These are phyloP conservation scores for Pecten maximus DNA, from an alignment of 2,888 invertebrate species.

Conservation along the genomic window DNA sequence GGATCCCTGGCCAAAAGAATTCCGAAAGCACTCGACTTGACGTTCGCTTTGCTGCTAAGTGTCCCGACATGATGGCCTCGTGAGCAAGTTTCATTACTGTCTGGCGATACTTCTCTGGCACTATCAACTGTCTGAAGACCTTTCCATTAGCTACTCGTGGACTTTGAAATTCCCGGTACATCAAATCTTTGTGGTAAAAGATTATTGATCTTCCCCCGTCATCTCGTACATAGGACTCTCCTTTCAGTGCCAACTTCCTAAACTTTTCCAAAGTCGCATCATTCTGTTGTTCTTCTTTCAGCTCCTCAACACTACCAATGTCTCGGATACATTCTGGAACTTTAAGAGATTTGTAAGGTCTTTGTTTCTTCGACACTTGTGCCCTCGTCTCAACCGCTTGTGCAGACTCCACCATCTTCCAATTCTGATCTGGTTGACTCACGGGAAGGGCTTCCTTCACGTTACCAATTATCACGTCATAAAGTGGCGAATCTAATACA, in stretches of 20 bases:
- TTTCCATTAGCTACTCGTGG: background rate
- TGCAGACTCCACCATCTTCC: background rate
- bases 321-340: background rate
- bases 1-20: no score
- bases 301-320: background rate
- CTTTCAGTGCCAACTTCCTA: background rate
- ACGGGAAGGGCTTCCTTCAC: background rate
- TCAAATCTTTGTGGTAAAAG: background rate
- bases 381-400: background rate
- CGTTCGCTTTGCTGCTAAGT: background rate
- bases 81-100: background rate
- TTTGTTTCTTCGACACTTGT: background rate
- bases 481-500: background rate
- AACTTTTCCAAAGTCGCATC: background rate
- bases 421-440: background rate
- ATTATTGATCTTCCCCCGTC: background rate
- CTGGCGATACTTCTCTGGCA: background rate
- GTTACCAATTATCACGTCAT: background rate
- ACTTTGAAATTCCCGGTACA: background rate
- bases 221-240: background rate
- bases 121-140: background rate
- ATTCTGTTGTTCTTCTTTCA: background rate
- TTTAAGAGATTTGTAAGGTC: background rate
- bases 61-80: no score
- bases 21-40: background rate